Conservation (phyloP, 2,888 invertebrate species). For the Periphyllus acericola region DNA sequence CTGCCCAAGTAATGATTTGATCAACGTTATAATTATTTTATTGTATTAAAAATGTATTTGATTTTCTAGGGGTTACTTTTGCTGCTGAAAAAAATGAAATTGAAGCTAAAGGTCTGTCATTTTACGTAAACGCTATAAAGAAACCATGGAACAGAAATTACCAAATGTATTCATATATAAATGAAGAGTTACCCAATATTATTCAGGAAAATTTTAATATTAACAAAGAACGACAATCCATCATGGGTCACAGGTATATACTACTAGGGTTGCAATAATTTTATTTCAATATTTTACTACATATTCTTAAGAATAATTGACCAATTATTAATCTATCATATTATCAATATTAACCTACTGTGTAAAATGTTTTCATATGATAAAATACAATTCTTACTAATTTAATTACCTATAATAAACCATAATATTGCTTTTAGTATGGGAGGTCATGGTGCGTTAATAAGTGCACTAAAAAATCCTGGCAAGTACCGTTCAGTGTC, state of each 20-base stretch:
- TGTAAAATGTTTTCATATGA: no score
- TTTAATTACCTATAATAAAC: not conserved
- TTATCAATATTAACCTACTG: not conserved
- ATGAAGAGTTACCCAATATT: slow-evolving; percentile 81
- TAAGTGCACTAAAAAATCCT: slow-evolving; percentile 90
- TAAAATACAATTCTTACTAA: not conserved
- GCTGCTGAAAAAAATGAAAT: slow-evolving; percentile 41
- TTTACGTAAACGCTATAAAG: slow-evolving; percentile 91
- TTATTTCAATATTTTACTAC: not conserved
- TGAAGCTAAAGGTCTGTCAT: slow-evolving; percentile 73
- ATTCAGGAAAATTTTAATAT: slow-evolving; percentile 80
- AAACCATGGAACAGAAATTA: slow-evolving; percentile 93
- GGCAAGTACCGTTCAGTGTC: slow-evolving; percentile 88
- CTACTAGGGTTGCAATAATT: not conserved
- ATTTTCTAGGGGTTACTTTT: slow-evolving; percentile 36
- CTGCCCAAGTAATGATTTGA: slow-evolving; percentile 75
- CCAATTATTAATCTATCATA: not conserved
- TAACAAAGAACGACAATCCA: slow-evolving; percentile 74
- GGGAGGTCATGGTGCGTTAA: slow-evolving; percentile 97
- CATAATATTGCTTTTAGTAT: slow-evolving; percentile 75
- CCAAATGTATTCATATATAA: slow-evolving; percentile 95
- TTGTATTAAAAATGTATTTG: not conserved
- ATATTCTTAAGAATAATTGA: not conserved
- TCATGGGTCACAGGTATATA: slow-evolving; percentile 81
- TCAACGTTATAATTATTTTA: not conserved